A percentile compares a stretch with the other conserved stretches of the same genome.
Evolutionary conservation across 2,113 vertebrate species (phyloP).

Genomic region (Peromyscus maniculatus): DNA sequence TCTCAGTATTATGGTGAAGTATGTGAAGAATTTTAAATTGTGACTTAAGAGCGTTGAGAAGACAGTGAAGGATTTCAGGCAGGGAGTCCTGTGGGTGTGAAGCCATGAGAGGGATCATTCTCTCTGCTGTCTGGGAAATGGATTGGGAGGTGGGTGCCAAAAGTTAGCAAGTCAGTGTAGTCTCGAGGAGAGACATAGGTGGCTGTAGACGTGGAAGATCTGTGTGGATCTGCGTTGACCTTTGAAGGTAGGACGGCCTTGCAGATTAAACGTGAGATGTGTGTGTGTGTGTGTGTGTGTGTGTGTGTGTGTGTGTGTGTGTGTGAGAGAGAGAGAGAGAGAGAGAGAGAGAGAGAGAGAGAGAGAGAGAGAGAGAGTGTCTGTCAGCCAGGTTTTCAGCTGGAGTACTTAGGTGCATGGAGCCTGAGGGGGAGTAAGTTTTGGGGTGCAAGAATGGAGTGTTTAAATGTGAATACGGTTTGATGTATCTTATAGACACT

Average conservation of each 20-base stretch:
- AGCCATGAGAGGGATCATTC: neutral
- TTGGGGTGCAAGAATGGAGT: neutral
- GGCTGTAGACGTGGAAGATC: neutral
- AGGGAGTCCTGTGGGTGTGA: neutral
- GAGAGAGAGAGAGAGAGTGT: neutral
- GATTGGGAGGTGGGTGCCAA: neutral
- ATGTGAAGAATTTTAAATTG: conserved; percentile 52
- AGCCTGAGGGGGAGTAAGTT: neutral
- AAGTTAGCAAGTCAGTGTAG: neutral
- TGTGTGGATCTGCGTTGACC: neutral
- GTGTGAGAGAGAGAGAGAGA: neutral
- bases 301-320: neutral
- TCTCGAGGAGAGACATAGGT: neutral
- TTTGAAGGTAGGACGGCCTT: conserved; percentile 16
- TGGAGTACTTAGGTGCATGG: neutral
- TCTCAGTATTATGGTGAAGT: conserved; percentile 32
- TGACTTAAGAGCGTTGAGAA: neutral
- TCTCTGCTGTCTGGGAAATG: neutral
- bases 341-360: neutral
- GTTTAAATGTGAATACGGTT: neutral
- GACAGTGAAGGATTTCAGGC: neutral
- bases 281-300: neutral
- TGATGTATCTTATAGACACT: neutral
- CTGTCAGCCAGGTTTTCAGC: neutral
- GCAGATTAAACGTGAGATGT: neutral